A percentile compares a stretch with the other conserved stretches of the same genome.
Conservation (phyloP, 2,888 invertebrate species). For the Sphinx pinastri region DNA sequence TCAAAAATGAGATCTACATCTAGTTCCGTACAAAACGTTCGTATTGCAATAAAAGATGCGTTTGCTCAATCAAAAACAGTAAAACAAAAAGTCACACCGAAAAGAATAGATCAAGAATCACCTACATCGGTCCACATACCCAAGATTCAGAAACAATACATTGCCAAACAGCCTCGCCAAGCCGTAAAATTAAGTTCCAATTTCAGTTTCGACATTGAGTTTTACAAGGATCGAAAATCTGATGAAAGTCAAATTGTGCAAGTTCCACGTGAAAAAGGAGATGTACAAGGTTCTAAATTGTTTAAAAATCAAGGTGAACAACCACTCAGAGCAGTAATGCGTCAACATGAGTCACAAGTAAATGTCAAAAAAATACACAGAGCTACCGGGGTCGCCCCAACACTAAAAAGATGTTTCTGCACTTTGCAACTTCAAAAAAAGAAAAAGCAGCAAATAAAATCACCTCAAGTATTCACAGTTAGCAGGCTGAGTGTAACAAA, state of each 20-base stretch:
- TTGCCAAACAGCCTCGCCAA: conserved; percentile 29
- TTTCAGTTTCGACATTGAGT: conserved; percentile 44
- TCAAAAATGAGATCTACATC: conserved; percentile 36
- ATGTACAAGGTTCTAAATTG: background rate
- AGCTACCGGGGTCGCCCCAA: conserved; percentile 39
- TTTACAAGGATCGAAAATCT: conserved; percentile 31
- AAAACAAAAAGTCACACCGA: background rate
- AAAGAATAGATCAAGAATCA: background rate
- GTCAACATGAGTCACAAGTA: conserved; percentile 34
- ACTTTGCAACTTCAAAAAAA: conserved; percentile 47
- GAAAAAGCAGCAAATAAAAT: conserved; percentile 25
- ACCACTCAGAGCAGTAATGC: conserved; percentile 21
- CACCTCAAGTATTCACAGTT: conserved; percentile 32
- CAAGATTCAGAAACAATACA: conserved; percentile 11
- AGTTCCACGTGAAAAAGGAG: conserved; percentile 1
- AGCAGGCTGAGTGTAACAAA: conserved; percentile 32
- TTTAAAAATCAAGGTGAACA: conserved; percentile 17
- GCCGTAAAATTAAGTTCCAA: conserved; percentile 39
- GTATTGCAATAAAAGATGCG: conserved; percentile 21
- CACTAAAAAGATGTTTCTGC: conserved; percentile 53
- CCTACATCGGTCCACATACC: background rate
- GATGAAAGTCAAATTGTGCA: conserved; percentile 29
- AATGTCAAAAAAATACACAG: conserved; percentile 36
- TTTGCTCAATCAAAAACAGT: conserved; percentile 17
- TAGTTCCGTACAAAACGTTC: conserved; percentile 29